A percentile compares a stretch with the other conserved stretches of the same genome.
These are phyloP conservation scores for Hippocampus kuda DNA, from an alignment of 2,797 vertebrate genomes.

Conservation along the genomic window DNA sequence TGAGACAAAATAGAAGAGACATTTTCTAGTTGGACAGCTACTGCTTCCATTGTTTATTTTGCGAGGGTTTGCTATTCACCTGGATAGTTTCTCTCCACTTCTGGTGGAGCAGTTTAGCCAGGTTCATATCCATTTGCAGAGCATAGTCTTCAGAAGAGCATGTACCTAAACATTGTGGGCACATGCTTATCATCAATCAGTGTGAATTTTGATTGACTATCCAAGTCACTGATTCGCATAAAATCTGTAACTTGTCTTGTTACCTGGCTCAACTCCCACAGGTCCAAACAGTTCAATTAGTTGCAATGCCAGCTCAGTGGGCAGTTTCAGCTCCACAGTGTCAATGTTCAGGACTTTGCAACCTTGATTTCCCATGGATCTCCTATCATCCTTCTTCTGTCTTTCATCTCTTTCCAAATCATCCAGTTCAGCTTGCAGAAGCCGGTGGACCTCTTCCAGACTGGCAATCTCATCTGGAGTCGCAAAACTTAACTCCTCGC, in stretches of 20 bases:
- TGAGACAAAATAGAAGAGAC: background rate
- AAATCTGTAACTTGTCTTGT: background rate
- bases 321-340: constrained; percentile 81
- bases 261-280: constrained; percentile 91
- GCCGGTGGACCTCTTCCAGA: constrained; percentile 40
- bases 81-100: constrained; percentile 95
- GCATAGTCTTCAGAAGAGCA: constrained; percentile 81
- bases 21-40: background rate
- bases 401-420: constrained; percentile 53
- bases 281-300: constrained; percentile 93
- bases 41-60: background rate
- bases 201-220: background rate
- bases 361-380: constrained; percentile 28
- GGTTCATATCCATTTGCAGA: constrained; percentile 86
- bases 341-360: constrained; percentile 71
- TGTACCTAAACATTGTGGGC: constrained; percentile 53
- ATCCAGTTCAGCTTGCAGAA: constrained; percentile 48
- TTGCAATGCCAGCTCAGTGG: constrained; percentile 88
- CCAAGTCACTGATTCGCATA: background rate
- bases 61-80: constrained; percentile 61
- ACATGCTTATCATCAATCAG: background rate
- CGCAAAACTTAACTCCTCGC: constrained; percentile 25
- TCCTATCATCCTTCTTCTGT: constrained; percentile 36
- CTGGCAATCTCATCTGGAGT: constrained; percentile 41
- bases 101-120: constrained; percentile 88